Evolutionary conservation across 2,113 vertebrate genomes (phyloP), one percentile per base, ranked within the genome.

Genomic region (Arizona elegans): DNA sequence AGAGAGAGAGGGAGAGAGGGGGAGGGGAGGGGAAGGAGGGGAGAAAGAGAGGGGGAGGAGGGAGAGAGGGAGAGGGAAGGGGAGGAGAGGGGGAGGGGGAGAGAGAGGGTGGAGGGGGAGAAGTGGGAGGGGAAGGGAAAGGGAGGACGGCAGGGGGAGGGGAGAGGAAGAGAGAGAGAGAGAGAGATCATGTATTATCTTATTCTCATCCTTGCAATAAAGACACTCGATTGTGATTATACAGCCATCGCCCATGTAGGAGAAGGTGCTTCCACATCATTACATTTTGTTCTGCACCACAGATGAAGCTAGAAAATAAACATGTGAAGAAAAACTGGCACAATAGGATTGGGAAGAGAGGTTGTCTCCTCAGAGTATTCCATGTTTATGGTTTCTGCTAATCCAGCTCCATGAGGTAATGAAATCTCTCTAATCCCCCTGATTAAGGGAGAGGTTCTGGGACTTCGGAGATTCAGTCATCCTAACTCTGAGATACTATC

Each of bases 11-110:
- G 2, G 15, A 17, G 15, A 1, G 4, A 19, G 17, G 3, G 1
- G 0, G 17, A 3, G 0, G 55, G 4, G 55, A 5, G 1, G 4
- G 55, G 1, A 15, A 55, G 15, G 38, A 3, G 10, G 7, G 50
- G 12, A 3, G 5, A 21, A 8, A 38, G 38, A 38, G 38, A 38
- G 38, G 38, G 38, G 8, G 1, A 12, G 8, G 43, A 10, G n/a
- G 15, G 56, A 7, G 21, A 23, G 21, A 5, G 56, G 4, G 56
- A 23, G 21, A 23, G 56, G 2, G 56, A 24, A 13, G 15, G 3
- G 3, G 12, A 13, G 12, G 3, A 10, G 15, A 15, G 3, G 12
- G 53, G 12, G 6, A 50, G 11, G 6, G 3, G 8, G 12, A 7
- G 1, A 21, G 11, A 54, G 29, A 8, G 53, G 3, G 54, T 4